Evolutionary conservation across 2,888 invertebrate species (phyloP), one percentile per base, ranked within the genome.

Genomic region (Cyrtodaria siliqua): DNA sequence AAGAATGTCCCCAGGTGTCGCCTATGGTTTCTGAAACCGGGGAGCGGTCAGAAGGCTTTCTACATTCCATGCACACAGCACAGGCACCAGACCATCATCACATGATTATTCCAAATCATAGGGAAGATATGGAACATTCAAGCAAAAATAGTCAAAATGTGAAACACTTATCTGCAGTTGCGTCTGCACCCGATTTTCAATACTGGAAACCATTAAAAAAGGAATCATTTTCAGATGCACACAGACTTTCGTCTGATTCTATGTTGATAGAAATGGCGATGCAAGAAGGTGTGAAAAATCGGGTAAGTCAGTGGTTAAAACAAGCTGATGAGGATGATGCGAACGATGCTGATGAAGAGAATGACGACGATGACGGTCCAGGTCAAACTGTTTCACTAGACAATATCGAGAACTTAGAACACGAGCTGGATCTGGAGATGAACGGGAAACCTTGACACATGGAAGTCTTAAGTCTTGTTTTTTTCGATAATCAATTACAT

Each of bases 31-130:
- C 60, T 20, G 81, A 78, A 44, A 62, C 38, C 16, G 85, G 87
- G 23, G 87, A 86, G 52, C 82, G 87, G 64, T 79, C 85, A 26
- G 82, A 67, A 47, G 82, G 79, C 59, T 81, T 84, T 55, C 62
- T 89, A 29, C 79, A 86, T 26, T 87, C 87, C 23, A 87, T 87
- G 49, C 84, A 84, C 40, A 82, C 79, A 4, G 78, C 82, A 14
- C 87, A 87, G 29, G 86, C 90, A 14, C 82, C 89, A 6, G 80
- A 69, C 2, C 86, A 88, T 63, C 82, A 86, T 73, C 87, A 87
- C 81, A 86, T 86, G 72, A 87, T 87, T 40, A 76, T 89, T 63
- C 87, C 87, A 23, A 70, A 72, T 53, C 79, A 85, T 24, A 66
- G 67, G 40, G 60, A 61, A 24, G 75, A 79, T 14, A 79, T 77